phyloP scores from a whole-genome alignment of 2,797 vertebrate genomes.

The Siniperca scherzeri region DNA sequence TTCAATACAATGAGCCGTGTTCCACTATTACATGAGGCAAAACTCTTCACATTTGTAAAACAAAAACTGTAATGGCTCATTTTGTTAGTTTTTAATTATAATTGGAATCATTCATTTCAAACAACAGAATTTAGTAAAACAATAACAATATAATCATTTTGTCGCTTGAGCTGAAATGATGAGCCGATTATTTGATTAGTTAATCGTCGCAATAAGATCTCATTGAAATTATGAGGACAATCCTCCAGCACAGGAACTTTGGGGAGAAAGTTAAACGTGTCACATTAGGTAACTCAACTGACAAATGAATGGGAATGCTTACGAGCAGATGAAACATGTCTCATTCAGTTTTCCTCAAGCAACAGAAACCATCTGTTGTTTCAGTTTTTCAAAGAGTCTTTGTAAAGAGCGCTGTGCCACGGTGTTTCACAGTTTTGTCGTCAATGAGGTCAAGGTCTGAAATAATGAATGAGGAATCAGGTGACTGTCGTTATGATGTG shows the following conservation, averaged over 20 bases:
- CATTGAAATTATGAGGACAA: not conserved
- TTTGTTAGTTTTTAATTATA: not conserved
- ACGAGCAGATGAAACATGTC: not conserved
- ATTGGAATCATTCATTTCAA: not conserved
- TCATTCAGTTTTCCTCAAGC: not conserved
- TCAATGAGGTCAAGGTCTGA: conserved; percentile 17
- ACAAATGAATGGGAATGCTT: not conserved
- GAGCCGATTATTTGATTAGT: not conserved
- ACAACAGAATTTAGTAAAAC: not conserved
- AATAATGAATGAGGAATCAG: conserved; percentile 32
- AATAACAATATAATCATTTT: not conserved
- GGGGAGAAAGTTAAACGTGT: not conserved
- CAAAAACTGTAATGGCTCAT: not conserved
- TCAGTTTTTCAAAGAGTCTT: conserved; percentile 6
- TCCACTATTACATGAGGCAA: not conserved
- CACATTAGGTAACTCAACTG: not conserved
- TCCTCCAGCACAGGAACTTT: not conserved
- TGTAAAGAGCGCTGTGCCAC: not conserved
- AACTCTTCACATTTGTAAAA: not conserved
- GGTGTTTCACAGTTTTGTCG: not conserved
- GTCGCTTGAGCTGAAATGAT: not conserved
- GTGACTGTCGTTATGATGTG: conserved; percentile 30
- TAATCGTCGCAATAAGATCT: too few species aligned
- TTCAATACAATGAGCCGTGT: too few species aligned
- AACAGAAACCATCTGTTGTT: conserved; percentile 24